Evolutionary conservation across 2,113 vertebrate genomes (phyloP), one percentile per base, ranked within the genome.

Genomic region (Progne subis): DNA sequence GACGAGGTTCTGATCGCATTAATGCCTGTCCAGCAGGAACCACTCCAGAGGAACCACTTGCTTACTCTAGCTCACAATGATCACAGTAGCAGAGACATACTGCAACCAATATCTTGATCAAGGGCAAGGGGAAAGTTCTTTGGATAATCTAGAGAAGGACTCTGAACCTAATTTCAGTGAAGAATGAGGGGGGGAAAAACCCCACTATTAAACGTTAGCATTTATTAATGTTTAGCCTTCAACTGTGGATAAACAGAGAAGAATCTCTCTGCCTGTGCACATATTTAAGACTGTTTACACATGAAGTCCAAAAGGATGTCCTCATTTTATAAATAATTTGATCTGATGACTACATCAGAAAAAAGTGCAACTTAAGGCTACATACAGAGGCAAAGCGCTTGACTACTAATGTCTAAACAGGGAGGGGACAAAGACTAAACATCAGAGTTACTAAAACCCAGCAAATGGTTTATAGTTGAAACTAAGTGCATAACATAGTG

Each of bases 271-370:
- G 79, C 69, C 56, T 67, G 46, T 82, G 63, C 57, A 74, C 65
- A 71, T 55, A 96, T 46, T 77, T 79, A 57, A 91, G 44, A 61
- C 86, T 83, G 76, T 75, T 96, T 94, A 96, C 28, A 85, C 23
- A 55, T 41, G 25, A 49, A 79, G 49, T 87, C 76, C 95, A 92
- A 97, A 96, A 95, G 85, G 81, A 97, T 65, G 79, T 86, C 56
- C 49, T 86, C 76, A 56, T 86, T 96, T 97, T 97, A 96, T 96
- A 97, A 97, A 96, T 63, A 96, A 82, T 75, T 61, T 90, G 88
- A 95, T 94, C 89, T 60, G 79, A 83, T 76, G 86, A 90, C 65
- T 53, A 24, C 49, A 86, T 71, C 59, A 71, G 70, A 71, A 95
- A 83, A 50, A 88, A 88, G 88, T 53, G n/a, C 56, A 86, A 76